These are phyloP conservation scores for Paratilapia polleni DNA, from an alignment of 2,113 vertebrate species.

Conservation along the genomic window DNA sequence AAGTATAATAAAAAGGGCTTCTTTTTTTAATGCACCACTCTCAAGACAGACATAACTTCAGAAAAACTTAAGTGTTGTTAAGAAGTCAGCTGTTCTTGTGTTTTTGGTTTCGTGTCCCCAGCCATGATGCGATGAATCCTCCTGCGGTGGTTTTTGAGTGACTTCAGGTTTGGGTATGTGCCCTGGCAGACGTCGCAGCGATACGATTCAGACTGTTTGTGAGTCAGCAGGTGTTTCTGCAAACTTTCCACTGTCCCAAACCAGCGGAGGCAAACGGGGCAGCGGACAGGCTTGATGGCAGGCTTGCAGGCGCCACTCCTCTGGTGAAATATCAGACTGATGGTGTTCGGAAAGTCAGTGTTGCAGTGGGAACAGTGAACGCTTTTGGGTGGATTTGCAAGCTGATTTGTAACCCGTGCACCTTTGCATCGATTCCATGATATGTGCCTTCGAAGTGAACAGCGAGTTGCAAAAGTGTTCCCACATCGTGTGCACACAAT, in stretches of 20 bases:
- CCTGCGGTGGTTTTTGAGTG: slow-evolving; percentile 80
- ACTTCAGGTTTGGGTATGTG: slow-evolving; percentile 74
- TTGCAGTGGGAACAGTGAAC: slow-evolving; percentile 77
- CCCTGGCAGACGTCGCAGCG: slow-evolving; percentile 79
- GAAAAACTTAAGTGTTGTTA: slow-evolving; percentile 10
- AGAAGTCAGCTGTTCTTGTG: slow-evolving; percentile 27
- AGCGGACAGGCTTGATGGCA: slow-evolving; percentile 77
- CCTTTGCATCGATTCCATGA: slow-evolving; percentile 77
- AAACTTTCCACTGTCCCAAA: slow-evolving; percentile 77
- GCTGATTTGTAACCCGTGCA: slow-evolving; percentile 6
- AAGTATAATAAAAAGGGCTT: background rate
- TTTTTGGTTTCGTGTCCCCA: slow-evolving; percentile 38
- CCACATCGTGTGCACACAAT: slow-evolving; percentile 73
- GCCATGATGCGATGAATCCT: slow-evolving; percentile 78
- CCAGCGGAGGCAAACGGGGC: slow-evolving; percentile 79
- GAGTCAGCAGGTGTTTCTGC: slow-evolving; percentile 80
- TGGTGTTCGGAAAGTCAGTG: slow-evolving; percentile 71
- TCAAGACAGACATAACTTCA: background rate
- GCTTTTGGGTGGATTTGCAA: slow-evolving; percentile 56
- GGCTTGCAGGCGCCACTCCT: slow-evolving; percentile 76
- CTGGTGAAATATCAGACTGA: slow-evolving; percentile 78
- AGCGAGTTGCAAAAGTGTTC: slow-evolving; percentile 76
- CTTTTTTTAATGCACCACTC: background rate
- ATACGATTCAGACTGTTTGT: slow-evolving; percentile 72
- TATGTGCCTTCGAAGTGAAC: slow-evolving; percentile 76